Evolutionary conservation across 2,797 vertebrate genomes (phyloP).

Genomic region (Tadarida brasiliensis): DNA sequence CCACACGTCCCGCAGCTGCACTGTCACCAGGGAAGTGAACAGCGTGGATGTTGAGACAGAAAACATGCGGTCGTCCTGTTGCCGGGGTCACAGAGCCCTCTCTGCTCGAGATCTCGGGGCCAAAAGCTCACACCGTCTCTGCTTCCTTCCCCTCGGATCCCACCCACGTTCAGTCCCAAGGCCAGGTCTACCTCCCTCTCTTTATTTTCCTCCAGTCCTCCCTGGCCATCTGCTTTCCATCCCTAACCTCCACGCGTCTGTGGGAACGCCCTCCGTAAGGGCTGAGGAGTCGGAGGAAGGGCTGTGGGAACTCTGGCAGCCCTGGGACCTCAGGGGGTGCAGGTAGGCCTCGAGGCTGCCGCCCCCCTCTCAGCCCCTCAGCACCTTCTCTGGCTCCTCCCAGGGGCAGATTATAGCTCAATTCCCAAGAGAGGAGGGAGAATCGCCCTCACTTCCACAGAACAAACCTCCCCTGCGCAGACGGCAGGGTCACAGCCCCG

Average conservation of each 20-base stretch:
- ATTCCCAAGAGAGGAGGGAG: neutral
- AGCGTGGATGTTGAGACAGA: neutral
- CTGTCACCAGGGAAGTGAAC: neutral
- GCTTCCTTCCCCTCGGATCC: neutral
- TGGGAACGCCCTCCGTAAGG: neutral
- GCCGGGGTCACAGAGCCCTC: neutral
- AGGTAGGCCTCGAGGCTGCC: neutral
- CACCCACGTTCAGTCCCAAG: neutral
- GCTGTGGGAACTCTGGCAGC: neutral
- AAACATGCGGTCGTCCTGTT: neutral
- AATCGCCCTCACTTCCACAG: neutral
- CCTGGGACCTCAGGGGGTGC: too few relatives aligned
- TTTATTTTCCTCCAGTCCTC: neutral
- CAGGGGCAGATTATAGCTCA: neutral
- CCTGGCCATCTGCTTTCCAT: neutral
- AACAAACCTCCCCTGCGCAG: fast-evolving
- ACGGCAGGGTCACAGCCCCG: neutral
- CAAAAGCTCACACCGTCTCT: neutral
- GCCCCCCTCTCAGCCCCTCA: neutral
- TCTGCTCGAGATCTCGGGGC: neutral
- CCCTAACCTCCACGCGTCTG: neutral
- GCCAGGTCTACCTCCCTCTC: neutral
- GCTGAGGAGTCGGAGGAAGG: neutral
- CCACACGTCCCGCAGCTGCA: neutral
- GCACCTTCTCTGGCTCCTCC: neutral